Evolutionary conservation across 2,888 invertebrate genomes (phyloP), one percentile per base, ranked within the genome.

Genomic region (Acleris sparsana): DNA sequence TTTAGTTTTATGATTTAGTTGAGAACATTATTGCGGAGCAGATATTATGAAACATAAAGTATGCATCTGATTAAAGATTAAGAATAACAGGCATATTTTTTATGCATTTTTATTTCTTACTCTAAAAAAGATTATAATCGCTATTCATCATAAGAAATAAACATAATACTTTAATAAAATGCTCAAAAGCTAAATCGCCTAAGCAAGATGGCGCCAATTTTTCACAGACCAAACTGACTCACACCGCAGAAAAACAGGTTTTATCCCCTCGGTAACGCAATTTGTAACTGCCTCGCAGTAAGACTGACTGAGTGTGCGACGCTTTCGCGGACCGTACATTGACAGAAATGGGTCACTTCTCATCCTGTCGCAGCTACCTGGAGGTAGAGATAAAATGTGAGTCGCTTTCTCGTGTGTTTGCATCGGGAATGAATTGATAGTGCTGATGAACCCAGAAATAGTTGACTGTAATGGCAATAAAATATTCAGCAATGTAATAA

Each of bases 321-420:
- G 72, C 68, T 76, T 74, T 76, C 80, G 80, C 77, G 69, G 73
- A 77, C 78, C 72, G 76, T 75, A 78, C 75, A 65, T 70, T 75
- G 77, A 77, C 78, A 77, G 73, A 84, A 83, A 78, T 81, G 75
- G 84, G 84, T 83, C 82, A 77, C 72, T 75, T 74, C 71, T 71
- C 74, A 73, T 79, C 75, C 73, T 77, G 77, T 71, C 72, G 70
- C 72, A 70, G 67, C 67, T 71, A 73, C 74, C 73, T 75, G 72
- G 69, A 56, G 55, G 44, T 13, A 20, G 33, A 56, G 66, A 66
- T 66, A 62, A 66, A 66, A 62, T 52, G 67, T 68, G 68, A 70
- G 71, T 65, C 67, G 56, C 59, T 44, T 66, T 56, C 55, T 62
- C 67, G 62, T 59, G 56, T 67, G 62, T 62, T 71, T 72, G 69